Conservation (phyloP, 2,113 vertebrate genomes). For the Oceanodroma tethys region DNA sequence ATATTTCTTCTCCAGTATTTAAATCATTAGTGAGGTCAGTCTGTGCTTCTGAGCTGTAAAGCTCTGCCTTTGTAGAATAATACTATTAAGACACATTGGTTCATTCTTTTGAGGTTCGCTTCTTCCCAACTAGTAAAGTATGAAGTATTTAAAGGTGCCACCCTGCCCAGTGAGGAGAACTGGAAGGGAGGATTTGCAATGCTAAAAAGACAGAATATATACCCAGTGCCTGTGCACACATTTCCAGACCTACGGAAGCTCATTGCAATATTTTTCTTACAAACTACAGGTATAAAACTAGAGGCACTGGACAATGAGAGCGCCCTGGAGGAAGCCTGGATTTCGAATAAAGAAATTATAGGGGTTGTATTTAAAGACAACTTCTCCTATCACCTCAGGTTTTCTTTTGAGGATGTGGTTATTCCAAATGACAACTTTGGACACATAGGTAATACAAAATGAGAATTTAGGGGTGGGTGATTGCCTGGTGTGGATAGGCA, state of each 20-base stretch:
- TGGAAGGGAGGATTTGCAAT: neutral
- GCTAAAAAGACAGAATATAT: neutral
- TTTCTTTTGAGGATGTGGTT: conserved; percentile 45
- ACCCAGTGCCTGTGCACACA: accelerated
- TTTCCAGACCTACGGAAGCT: neutral
- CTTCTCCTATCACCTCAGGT: conserved; percentile 83
- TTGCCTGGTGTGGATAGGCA: neutral
- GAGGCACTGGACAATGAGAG: conserved; percentile 74
- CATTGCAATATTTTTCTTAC: neutral
- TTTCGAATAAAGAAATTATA: conserved; percentile 52
- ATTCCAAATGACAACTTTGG: conserved; percentile 77
- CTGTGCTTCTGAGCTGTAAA: neutral
- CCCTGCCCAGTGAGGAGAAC: neutral
- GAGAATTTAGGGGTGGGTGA: neutral
- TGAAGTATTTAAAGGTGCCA: neutral
- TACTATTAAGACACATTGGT: neutral
- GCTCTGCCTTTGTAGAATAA: neutral
- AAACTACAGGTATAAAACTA: conserved; percentile 61
- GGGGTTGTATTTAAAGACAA: conserved; percentile 82
- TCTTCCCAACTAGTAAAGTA: neutral
- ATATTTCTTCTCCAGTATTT: neutral
- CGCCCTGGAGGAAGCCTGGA: conserved; percentile 78
- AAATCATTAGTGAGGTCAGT: neutral
- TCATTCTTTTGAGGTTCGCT: neutral
- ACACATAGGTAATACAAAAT: conserved; percentile 70